phyloP scores from a whole-genome alignment of 2,113 vertebrate genomes.

The Zeus faber region DNA sequence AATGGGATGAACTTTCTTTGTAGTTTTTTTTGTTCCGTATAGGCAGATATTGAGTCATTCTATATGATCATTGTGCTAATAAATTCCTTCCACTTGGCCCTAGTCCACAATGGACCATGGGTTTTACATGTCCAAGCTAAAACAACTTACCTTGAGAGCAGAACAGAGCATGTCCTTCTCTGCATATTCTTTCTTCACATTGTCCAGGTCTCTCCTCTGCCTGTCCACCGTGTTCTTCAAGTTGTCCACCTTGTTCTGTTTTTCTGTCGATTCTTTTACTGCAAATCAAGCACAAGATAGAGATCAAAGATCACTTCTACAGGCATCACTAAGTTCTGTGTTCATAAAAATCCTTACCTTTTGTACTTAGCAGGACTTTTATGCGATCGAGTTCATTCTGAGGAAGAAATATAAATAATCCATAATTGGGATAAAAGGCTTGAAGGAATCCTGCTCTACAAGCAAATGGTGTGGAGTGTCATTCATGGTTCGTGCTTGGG shows the following conservation, averaged over 20 bases:
- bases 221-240: slow-evolving; percentile 82
- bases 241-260: slow-evolving; percentile 75
- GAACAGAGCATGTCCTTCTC: slow-evolving; percentile 87
- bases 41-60: no score
- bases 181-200: slow-evolving; percentile 74
- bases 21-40: no score
- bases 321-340: not conserved
- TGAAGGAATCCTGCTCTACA: not conserved
- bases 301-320: no score
- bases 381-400: slow-evolving; percentile 89
- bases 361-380: slow-evolving; percentile 80
- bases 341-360: slow-evolving; percentile 73
- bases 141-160: slow-evolving; percentile 80
- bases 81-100: no score
- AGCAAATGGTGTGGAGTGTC: not conserved
- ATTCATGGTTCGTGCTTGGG: no score
- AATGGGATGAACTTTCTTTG: no score
- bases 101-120: no score
- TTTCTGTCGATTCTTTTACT: slow-evolving; percentile 87
- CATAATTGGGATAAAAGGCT: not conserved
- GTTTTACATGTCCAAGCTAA: no score
- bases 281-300: slow-evolving; percentile 29
- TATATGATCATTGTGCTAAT: no score
- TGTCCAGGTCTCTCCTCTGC: slow-evolving; percentile 83
- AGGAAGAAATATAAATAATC: slow-evolving; percentile 24